Evolutionary conservation across 1,140 invertebrate genomes (phyloP), one percentile per base, ranked within the genome.

Genomic region (Mya arenaria): DNA sequence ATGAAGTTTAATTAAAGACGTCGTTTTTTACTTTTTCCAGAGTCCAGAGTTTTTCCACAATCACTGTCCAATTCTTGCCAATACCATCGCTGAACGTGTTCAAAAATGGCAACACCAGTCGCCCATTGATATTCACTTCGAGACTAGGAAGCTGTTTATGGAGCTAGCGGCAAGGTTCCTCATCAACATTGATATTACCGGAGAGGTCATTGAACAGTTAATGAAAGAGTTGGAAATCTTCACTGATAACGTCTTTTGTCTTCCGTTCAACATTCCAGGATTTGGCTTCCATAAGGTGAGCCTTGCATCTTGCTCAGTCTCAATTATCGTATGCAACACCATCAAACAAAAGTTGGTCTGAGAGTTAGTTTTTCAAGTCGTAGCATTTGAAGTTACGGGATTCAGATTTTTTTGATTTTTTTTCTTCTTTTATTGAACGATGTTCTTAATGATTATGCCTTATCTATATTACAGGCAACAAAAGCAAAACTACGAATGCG

Each of bases 221-320:
- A 25, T 85, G n/a, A 41, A 69, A 5, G 69, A 85, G 13, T 85
- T 89, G 25, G 44, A 78, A 17, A 81, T 80, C 28, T 84, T 86
- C 28, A 55, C 34, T 3, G 41, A 85, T 32, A 88, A 88, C 60
- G 78, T 90, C 6, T 89, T 90, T 72, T 86, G 75, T 34, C 69
- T 89, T 32, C 89, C 89, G 1, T 8, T 85, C 55, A 75, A 88
- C 56, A 23, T 88, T 4, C 89, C 89, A 1, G 89, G 89, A 23
- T 77, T 71, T 23, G 89, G 87, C 30, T 65, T 88, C 5, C 34
- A 80, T 62, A 90, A 88, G 86, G 89, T n/a, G n/a, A n/a, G n/a
- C n/a, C n/a, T n/a, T n/a, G n/a, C n/a, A n/a, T n/a, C n/a, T n/a
- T n/a, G n/a, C n/a, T n/a, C n/a, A n/a, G n/a, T n/a, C n/a, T n/a